Base-by-base conservation (phyloP, 2,113 vertebrate species). In the Callipepla californica region DNA sequence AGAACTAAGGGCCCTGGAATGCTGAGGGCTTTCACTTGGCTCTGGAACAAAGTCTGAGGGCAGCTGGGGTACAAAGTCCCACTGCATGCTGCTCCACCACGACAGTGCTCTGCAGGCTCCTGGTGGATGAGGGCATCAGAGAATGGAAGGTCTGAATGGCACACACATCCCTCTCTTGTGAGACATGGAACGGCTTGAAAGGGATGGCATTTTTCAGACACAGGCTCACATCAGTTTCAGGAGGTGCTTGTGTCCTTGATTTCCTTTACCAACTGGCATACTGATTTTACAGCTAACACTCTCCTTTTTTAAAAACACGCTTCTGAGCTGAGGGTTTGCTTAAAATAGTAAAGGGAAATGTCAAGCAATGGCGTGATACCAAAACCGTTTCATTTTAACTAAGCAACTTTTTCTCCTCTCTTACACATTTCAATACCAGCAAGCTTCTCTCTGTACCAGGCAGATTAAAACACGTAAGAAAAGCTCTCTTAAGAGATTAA, bases 101-200 rank as follows among this genome's bases (percentile, higher is more conserved):
- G 21, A 17, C 44, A 50, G 12, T 4, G 15, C 58, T 67, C 70
- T 61, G 40, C 50, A 16, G 13, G 13, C 2, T 38, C 6, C 62
- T 40, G 55, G n/a, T 34, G 23, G 44, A 32, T 2, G 0, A 0
- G 26, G 19, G 34, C 20, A 23, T 17, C 32, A 28, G 30, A 38
- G 61, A 30, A 63, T 0, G 9, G 59, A 11, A 47, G 25, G 44
- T 21, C n/a, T 51, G 16, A 68, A 47, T 34, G n/a, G 50, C 50
- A 92, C 40, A 9, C 12, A 57, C 23, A 63, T 40, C 48, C 58
- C 18, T 28, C 40, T 32, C 67, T 32, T 34, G 7, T 28, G 47
- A 38, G 53, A 50, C 11, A 17, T 0, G 4, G 47, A 8, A 79
- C 13, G 63, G 38, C 25, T 77, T 38, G 48, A 58, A 77, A 73